Evolutionary conservation across 2,797 vertebrate species (phyloP).

Genomic region (Acrossocheilus fasciatus): DNA sequence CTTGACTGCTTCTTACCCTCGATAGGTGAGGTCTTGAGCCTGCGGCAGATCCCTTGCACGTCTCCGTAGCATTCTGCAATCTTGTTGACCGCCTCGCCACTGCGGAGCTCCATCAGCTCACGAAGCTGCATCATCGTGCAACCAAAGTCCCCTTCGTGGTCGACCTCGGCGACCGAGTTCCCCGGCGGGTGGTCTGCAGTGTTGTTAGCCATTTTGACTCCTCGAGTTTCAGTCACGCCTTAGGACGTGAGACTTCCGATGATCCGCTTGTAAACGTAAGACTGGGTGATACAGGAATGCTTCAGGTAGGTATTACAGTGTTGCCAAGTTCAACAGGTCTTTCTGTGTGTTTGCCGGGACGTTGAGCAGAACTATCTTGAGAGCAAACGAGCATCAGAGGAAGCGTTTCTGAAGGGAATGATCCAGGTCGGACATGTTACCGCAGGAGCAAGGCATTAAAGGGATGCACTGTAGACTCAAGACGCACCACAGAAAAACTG

Average conservation of each 20-base stretch:
- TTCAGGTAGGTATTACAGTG: slow-evolving; percentile 2
- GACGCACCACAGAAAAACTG: slow-evolving; percentile 78
- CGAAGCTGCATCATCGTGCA: slow-evolving; percentile 85
- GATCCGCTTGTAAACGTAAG: slow-evolving; percentile 44
- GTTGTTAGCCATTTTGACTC: slow-evolving; percentile 86
- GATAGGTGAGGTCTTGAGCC: slow-evolving; percentile 90
- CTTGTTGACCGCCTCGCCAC: slow-evolving; percentile 83
- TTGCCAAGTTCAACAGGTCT: not conserved
- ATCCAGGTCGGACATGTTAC: slow-evolving; percentile 77
- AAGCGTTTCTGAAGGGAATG: slow-evolving; percentile 74
- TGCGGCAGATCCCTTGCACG: slow-evolving; percentile 87
- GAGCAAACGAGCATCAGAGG: slow-evolving; percentile 67
- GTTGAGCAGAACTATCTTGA: not conserved
- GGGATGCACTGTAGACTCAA: slow-evolving; percentile 68
- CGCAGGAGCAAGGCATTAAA: not conserved
- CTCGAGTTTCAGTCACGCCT: slow-evolving; percentile 19
- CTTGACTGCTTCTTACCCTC: slow-evolving; percentile 83
- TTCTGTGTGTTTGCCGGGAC: not conserved
- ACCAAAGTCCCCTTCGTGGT: slow-evolving; percentile 89
- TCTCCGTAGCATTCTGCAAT: slow-evolving; percentile 83
- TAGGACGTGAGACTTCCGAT: slow-evolving; percentile 11
- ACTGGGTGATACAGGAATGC: slow-evolving; percentile 49
- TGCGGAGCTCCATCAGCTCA: slow-evolving; percentile 91
- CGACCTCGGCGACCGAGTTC: slow-evolving; percentile 86
- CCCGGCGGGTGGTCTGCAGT: slow-evolving; percentile 87